Percentiles rank a stretch among this genome's conserved stretches.
Evolutionary conservation across 2,888 invertebrate species (phyloP).

Genomic region (Cryptocephalus moraei): DNA sequence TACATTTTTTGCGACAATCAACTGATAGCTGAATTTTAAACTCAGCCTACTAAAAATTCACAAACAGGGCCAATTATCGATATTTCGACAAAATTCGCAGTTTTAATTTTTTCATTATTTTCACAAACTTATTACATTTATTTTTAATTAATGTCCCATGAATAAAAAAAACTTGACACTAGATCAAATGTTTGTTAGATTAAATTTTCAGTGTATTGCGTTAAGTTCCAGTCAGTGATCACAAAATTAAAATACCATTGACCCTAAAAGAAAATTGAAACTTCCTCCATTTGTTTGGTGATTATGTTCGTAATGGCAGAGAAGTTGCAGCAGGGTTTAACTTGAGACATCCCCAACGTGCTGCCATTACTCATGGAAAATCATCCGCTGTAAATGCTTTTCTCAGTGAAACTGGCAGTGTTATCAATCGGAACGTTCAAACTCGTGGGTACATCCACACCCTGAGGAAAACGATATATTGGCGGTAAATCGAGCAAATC

Average conservation of each 20-base stretch:
- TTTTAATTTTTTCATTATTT: background rate
- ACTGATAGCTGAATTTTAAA: too few relatives aligned
- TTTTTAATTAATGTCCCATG: background rate
- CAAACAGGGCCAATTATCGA: too few relatives aligned
- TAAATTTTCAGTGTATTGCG: background rate
- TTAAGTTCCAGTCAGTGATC: background rate
- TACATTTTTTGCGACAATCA: too few relatives aligned
- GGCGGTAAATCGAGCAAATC: too few relatives aligned
- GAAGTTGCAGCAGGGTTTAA: background rate
- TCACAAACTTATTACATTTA: background rate
- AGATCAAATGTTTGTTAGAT: background rate
- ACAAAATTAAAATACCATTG: background rate
- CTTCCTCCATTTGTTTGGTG: background rate
- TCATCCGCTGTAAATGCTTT: background rate
- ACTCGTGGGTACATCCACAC: too few relatives aligned
- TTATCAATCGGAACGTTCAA: too few relatives aligned
- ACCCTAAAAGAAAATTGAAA: background rate
- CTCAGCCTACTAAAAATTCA: too few relatives aligned
- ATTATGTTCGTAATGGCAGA: background rate
- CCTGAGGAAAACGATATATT: too few relatives aligned
- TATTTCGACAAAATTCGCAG: background rate
- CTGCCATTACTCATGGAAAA: background rate
- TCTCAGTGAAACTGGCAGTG: too few relatives aligned
- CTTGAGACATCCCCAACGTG: too few relatives aligned
- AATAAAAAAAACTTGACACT: background rate